Conservation (phyloP, 23 tunicate species). For the Styela clava region DNA sequence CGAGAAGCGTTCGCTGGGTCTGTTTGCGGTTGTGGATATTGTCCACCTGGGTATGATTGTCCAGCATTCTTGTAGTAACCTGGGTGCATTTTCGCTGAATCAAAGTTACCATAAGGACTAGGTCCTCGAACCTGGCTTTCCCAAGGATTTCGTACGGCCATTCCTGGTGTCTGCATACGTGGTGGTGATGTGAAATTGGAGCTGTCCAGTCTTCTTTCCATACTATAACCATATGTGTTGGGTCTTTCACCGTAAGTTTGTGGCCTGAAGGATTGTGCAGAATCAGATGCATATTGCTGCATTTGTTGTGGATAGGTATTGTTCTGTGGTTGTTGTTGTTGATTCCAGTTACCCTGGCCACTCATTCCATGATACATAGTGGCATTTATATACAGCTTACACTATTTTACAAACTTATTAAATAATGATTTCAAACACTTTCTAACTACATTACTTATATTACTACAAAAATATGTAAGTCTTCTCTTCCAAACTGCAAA, state of each 20-base stretch:
- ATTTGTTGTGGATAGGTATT: not conserved
- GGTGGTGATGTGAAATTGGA: not conserved
- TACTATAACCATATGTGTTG: not conserved
- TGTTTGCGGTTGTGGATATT: not conserved
- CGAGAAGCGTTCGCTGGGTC: not conserved
- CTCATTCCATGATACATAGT: not conserved
- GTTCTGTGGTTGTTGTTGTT: not conserved
- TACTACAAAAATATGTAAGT: too few species aligned
- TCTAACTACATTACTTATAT: too few species aligned
- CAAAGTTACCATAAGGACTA: not conserved
- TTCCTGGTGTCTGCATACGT: not conserved
- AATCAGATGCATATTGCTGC: not conserved
- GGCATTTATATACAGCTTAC: too few species aligned
- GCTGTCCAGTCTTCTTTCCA: not conserved
- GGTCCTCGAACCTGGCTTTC: not conserved
- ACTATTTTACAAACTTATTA: too few species aligned
- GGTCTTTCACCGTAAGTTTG: not conserved
- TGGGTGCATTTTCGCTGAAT: not conserved
- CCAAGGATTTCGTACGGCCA: not conserved
- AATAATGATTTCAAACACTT: too few species aligned
- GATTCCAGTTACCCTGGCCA: not conserved
- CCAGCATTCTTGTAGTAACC: not conserved
- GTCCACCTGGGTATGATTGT: not conserved
- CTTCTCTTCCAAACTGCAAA: too few species aligned
- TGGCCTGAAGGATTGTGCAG: not conserved